Evolutionary conservation across 2,888 invertebrate species (phyloP), one percentile per base, ranked within the genome.

Genomic region (Euplagia quadripunctaria): DNA sequence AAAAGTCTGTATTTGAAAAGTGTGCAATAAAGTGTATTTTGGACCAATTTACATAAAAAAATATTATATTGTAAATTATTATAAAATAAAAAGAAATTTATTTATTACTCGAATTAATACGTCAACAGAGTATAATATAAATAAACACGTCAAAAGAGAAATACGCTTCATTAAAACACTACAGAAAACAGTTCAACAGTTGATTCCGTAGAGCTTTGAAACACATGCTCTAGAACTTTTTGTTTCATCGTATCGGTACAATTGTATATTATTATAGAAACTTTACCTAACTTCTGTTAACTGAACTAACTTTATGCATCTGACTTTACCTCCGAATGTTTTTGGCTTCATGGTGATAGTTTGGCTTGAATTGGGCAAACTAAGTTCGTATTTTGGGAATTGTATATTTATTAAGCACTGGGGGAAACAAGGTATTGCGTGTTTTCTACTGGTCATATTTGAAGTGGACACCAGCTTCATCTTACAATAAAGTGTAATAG

Each of bases 231-330:
- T 41, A 41, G 42, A 82, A 74, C 75, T 80, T 67, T 72, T 70
- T 64, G 71, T 82, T 71, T 55, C 70, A 79, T 74, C 79, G 77
- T 75, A 79, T 75, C 64, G 51, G 67, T 20, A 77, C 68, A 75
- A 72, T 75, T 55, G 67, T 68, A 75, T 75, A 75, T 75, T 77
- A 82, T 77, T 82, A 79, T 70, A 69, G 51, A 52, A 82, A 83
- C 84, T 79, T 72, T 72, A 61, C 42, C 64, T 74, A 84, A 83
- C 84, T 83, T 77, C 16, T 51, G 73, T 58, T 74, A 82, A 73
- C 73, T 69, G 72, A 71, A 55, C 72, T 76, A 82, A 82, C 80
- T 84, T 79, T 51, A 83, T 83, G 74, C 84, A 82, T 78, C 78
- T 82, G 79, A 69, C n/a, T 67, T 12, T 63, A 64, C 63, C 42